These are phyloP conservation scores for Dromococcyx pavoninus DNA, from an alignment of 2,797 vertebrate species.

Conservation along the genomic window DNA sequence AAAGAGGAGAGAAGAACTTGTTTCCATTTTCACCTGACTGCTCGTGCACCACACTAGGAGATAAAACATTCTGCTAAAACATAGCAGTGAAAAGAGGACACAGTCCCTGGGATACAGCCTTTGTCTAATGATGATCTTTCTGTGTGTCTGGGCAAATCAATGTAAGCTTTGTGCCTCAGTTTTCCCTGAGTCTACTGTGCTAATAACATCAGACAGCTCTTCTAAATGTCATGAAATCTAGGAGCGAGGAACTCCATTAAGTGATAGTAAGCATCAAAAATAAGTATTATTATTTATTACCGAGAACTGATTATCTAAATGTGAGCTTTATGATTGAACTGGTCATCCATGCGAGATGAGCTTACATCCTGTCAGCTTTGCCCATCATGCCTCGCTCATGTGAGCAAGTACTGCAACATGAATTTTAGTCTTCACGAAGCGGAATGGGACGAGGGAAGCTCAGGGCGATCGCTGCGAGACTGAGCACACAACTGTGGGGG, in stretches of 20 bases:
- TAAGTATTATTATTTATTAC: not conserved
- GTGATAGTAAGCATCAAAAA: not conserved
- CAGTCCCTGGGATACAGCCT: not conserved
- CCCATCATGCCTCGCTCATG: fast-evolving
- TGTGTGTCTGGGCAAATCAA: slow-evolving; percentile 40
- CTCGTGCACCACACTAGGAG: fast-evolving
- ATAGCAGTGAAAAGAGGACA: not conserved
- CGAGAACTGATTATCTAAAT: not conserved
- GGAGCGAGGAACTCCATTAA: not conserved
- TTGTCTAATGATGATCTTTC: not conserved
- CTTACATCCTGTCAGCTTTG: fast-evolving
- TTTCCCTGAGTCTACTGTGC: not conserved
- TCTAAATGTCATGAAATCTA: not conserved
- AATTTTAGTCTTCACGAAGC: not conserved
- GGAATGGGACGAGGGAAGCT: not conserved
- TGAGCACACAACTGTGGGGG: fast-evolving
- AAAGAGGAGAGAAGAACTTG: not conserved
- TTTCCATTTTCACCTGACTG: not conserved
- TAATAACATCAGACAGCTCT: slow-evolving; percentile 35
- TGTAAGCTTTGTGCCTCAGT: slow-evolving; percentile 41
- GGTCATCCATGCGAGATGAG: not conserved
- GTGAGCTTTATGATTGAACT: not conserved
- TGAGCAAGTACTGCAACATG: fast-evolving
- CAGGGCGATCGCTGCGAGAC: not conserved
- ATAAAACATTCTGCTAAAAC: not conserved